Evolutionary conservation across 2,113 vertebrate species (phyloP), one percentile per base, ranked within the genome.

Genomic region (Etheostoma spectabile): DNA sequence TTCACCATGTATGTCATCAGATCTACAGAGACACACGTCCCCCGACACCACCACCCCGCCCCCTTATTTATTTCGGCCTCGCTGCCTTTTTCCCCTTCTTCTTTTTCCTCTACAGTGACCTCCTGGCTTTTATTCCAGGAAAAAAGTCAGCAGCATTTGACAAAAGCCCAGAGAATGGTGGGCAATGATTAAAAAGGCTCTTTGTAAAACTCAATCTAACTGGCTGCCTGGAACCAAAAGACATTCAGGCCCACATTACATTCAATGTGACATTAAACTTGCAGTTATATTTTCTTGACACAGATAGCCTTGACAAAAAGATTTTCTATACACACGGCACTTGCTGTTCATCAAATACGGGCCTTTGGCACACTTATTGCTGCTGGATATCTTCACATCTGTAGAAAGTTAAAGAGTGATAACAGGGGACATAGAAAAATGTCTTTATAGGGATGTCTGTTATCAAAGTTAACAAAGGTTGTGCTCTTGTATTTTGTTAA

Each of bases 61-160:
- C 27, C 13, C 46, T 49, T 51, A 51, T 83, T 83, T 83, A 3
- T 80, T 74, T 80, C 72, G n/a, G 38, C 46, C 65, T 72, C 3
- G 4, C 53, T 55, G 19, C 15, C n/a, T 22, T 21, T 51, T 55
- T 42, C 7, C 42, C 60, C n/a, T 13, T 16, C 45, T 52, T 65
- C 48, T 55, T 78, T 63, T 59, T 62, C 93, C 75, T 92, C 87
- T 90, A 67, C 79, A 78, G 88, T 94, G 92, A 96, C 94, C 93
- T 96, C 95, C 92, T 92, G 93, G 89, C 82, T 94, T 94, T 91
- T 86, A 92, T 94, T 94, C 91, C 90, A 95, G 92, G 78, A 87
- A 95, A 88, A 38, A 93, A 95, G 92, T 95, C 91, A 21, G 87
- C 93, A 92, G 71, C 94, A 95, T 96, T 96, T 95, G 94, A 96